phyloP scores from a whole-genome alignment of 2,797 vertebrate species.

The Lerista edwardsae region DNA sequence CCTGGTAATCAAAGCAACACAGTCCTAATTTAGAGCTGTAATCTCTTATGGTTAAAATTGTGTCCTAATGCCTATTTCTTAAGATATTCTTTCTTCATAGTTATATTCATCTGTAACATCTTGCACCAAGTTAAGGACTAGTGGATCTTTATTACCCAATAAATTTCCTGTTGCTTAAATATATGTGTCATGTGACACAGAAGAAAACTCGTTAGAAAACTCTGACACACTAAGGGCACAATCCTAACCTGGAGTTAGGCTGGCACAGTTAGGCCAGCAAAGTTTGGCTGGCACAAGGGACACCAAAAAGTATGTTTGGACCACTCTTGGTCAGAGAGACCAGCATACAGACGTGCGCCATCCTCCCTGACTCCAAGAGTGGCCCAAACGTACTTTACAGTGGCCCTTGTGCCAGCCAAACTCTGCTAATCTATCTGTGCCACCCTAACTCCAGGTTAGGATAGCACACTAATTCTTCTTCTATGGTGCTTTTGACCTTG shows the following conservation, averaged over 20 bases:
- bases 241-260: too few species aligned
- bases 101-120: neutral
- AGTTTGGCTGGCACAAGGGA: too few species aligned
- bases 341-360: too few species aligned
- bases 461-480: too few species aligned
- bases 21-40: neutral
- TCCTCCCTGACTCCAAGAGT: too few species aligned
- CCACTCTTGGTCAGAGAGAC: too few species aligned
- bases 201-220: neutral
- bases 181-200: neutral
- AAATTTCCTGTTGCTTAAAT: conserved; percentile 18
- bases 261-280: too few species aligned
- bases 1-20: neutral
- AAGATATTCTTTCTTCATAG: neutral
- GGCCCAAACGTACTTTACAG: too few species aligned
- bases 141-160: neutral
- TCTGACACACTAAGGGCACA: neutral
- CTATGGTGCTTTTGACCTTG: neutral
- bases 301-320: too few species aligned
- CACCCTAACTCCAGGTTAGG: too few species aligned
- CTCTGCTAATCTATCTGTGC: too few species aligned
- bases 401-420: too few species aligned
- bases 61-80: neutral
- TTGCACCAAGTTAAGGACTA: neutral
- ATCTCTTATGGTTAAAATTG: neutral